phyloP scores from a whole-genome alignment of 2,888 invertebrate species.

The Habroteleia sp. region DNA sequence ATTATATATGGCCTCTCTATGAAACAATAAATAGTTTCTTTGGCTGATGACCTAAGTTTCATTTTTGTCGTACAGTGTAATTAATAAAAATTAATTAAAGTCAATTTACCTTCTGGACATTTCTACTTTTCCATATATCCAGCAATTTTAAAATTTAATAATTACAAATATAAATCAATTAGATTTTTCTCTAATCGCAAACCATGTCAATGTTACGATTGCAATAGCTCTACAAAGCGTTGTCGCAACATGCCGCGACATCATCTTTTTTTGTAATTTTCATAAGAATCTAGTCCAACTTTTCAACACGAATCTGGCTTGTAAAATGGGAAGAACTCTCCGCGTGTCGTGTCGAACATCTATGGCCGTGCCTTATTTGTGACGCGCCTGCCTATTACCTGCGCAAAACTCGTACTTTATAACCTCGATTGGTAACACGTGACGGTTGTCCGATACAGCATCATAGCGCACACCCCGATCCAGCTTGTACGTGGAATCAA shows the following conservation, averaged over 20 bases:
- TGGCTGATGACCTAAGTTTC: too few species aligned
- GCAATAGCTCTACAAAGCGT: conserved; percentile 12
- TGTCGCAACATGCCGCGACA: neutral
- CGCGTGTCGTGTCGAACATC: conserved; percentile 35
- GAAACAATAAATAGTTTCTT: too few species aligned
- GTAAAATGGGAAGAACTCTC: conserved; percentile 24
- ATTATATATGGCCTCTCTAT: too few species aligned
- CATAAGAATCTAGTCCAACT: conserved; percentile 19
- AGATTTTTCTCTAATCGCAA: conserved; percentile 3
- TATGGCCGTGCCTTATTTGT: conserved; percentile 39
- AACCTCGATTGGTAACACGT: conserved; percentile 22
- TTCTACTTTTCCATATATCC: too few species aligned
- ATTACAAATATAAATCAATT: conserved; percentile 7
- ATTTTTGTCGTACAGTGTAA: too few species aligned
- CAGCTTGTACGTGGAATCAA: conserved; percentile 15
- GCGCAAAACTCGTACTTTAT: conserved; percentile 29
- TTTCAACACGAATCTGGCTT: conserved; percentile 28
- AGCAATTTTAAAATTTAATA: neutral
- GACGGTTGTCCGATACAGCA: conserved; percentile 27
- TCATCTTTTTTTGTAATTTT: conserved; percentile 28
- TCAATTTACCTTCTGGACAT: too few species aligned
- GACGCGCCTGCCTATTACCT: conserved; percentile 34
- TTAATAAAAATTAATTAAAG: too few species aligned
- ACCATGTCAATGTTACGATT: conserved; percentile 23
- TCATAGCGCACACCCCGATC: conserved; percentile 6